Conservation (phyloP, 2,888 invertebrate genomes). For the Cheilosia pagana region DNA sequence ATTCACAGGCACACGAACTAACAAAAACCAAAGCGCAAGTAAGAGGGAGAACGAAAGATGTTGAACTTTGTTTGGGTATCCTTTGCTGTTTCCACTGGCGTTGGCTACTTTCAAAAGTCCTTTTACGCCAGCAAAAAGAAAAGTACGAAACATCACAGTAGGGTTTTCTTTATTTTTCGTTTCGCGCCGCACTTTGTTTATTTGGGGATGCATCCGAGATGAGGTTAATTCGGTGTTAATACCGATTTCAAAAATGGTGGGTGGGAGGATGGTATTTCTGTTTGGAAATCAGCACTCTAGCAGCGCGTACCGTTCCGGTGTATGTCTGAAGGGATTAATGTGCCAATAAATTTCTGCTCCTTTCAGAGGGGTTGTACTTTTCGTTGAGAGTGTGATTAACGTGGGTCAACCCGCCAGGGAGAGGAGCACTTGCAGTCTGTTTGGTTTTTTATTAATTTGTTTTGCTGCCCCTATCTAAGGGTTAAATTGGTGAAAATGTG, state of each 20-base stretch:
- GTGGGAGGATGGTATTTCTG: neutral
- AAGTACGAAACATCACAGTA: slow-evolving; percentile 14
- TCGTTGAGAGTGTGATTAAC: slow-evolving; percentile 46
- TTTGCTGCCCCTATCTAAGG: slow-evolving; percentile 17
- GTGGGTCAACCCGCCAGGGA: slow-evolving; percentile 29
- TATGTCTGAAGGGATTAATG: slow-evolving; percentile 38
- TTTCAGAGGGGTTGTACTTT: slow-evolving; percentile 54
- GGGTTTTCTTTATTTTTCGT: neutral
- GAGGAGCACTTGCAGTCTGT: neutral
- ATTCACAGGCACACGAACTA: slow-evolving; percentile 50
- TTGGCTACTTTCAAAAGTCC: neutral
- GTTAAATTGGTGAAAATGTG: slow-evolving; percentile 17
- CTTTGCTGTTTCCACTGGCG: slow-evolving; percentile 12
- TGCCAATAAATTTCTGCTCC: slow-evolving; percentile 61
- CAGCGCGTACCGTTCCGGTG: neutral
- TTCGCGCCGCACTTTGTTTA: slow-evolving; percentile 33
- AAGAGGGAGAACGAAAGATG: slow-evolving; percentile 16
- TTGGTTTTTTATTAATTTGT: slow-evolving; percentile 36
- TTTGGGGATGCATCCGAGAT: slow-evolving; percentile 24
- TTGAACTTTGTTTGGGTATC: slow-evolving; percentile 53
- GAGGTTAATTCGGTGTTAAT: slow-evolving; percentile 59
- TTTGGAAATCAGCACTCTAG: slow-evolving; percentile 54
- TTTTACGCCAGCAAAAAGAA: neutral
- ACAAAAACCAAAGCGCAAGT: neutral
- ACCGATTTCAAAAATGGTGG: slow-evolving; percentile 17